Evolutionary conservation across 2,113 vertebrate species (phyloP), one percentile per base, ranked within the genome.

Genomic region (Colius striatus): DNA sequence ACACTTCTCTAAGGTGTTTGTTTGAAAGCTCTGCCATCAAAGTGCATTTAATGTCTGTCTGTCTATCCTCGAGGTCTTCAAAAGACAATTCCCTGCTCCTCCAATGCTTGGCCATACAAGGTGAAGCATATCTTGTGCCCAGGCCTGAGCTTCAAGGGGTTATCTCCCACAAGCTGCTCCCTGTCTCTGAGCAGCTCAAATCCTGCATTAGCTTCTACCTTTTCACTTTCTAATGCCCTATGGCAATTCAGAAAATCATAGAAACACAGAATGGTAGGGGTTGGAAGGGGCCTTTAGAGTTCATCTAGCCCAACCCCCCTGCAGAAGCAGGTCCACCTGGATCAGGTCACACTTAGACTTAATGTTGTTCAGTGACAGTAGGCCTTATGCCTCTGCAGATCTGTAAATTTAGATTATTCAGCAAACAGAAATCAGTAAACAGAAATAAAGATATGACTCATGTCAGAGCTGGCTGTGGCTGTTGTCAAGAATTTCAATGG

Each of bases 361-460:
- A 9, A 41, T 41, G 38, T 12, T 41, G 38, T 41, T 41, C 38
- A 41, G 38, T 41, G 38, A 41, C 12, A 41, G 38, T 12, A 41
- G 38, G 12, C 38, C 9, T 41, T 41, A 41, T 41, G 38, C 38
- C 38, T 41, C 38, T 41, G 38, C 9, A 41, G 9, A 41, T 41
- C 38, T 41, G 38, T 41, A 10, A 41, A 41, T 41, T 41, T 41
- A 41, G 38, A 41, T 41, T 41, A 41, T 41, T 41, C 38, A 41
- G 38, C 38, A 41, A 41, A 41, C 38, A 41, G 74, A 91, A 93
- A 60, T n/a, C n/a, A n/a, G n/a, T 74, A 91, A 92, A 84, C 74
- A 89, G 74, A 91, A 93, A 60, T n/a, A 74, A 92, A 90, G 66
- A 72, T 30, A 51, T 79, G 67, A 94, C 29, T 95, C 83, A 60